Evolutionary conservation across 2,113 vertebrate species (phyloP), one percentile per base, ranked within the genome.

Genomic region (Bos indicus): DNA sequence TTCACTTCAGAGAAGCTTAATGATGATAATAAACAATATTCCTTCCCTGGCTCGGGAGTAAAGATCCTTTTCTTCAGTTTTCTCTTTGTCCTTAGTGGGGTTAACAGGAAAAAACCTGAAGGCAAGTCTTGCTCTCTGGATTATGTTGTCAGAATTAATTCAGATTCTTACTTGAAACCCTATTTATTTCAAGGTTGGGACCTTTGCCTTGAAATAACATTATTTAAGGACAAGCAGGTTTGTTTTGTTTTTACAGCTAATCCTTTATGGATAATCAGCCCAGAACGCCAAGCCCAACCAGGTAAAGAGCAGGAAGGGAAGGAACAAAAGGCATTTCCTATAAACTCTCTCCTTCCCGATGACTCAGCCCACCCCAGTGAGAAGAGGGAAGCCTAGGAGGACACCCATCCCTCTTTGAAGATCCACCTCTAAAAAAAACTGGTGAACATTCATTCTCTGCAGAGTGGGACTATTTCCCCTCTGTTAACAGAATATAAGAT

Each of bases 131-230:
- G 17, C 12, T 6, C 36, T 92, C 46, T 54, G 94, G 88, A 95
- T 96, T 94, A 91, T 93, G 84, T 88, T 96, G 89, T 97, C 91
- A 96, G 94, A 93, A 87, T 96, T 95, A 16, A 95, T 97, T 98
- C 87, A 90, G 2, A 95, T 74, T 97, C 81, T 95, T 59, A 36
- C 90, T 83, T 84, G 94, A 96, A 96, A 92, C 46, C 74, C 84
- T 46, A 16, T 91, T 96, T 95, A 64, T 93, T 90, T 95, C 43
- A 56, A 51, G 56, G 26, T 51, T 83, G 78, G 30, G 80, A 74
- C 7, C 19, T 91, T 96, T 93, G 36, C 36, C 80, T 91, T 96
- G 64, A 96, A 96, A 96, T 96, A 85, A 57, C 25, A 78, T 74
- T 85, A 48, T 89, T 95, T 64, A 95, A 94, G 89, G 51, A 28